Evolutionary conservation across 1,140 invertebrate genomes (phyloP), one percentile per base, ranked within the genome.

Genomic region (Globodera rostochiensis): DNA sequence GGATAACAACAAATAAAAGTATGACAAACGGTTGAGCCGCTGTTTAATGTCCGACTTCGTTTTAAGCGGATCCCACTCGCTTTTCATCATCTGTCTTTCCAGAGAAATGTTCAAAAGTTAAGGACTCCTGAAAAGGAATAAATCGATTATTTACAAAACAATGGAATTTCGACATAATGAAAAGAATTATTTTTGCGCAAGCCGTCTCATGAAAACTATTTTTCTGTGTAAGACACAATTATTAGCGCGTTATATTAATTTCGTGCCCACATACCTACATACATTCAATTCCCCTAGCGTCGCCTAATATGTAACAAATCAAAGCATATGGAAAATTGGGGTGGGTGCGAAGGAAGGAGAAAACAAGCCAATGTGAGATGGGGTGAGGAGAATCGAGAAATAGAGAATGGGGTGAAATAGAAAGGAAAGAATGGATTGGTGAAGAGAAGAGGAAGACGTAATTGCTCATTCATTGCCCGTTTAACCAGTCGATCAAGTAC

Each of bases 1-100:
- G 57, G n/a, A 6, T 19, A 64, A 64, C 57, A 64, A 64, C 57
- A 19, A 64, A 25, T 25, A 64, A 64, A 64, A 64, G 13, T 47
- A 66, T 49, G 50, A 73, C 80, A 64, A 60, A 81, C 80, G 73
- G 53, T 81, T 74, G 36, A 81, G 73, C 64, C 80, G 53, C 75
- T 70, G 73, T 50, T 81, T 81, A 0, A 81, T 74, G 71, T 81
- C 80, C 19, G 70, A 67, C 46, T 53, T 64, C 77, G 53, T 69
- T 71, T 71, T 36, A 11, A 71, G 36, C 11, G 69, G 21, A 45
- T 69, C 70, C 64, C 57, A 69, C 21, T 66, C 77, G 66, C n/a
- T 78, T 78, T 69, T 78, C 36, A 78, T 69, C 77, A 78, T 78
- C 64, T 71, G 69, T 36, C 8, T 71, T 71, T 36, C 36, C 19